Conservation (phyloP, 1,140 invertebrate species). For the Pteromalus puparum region DNA sequence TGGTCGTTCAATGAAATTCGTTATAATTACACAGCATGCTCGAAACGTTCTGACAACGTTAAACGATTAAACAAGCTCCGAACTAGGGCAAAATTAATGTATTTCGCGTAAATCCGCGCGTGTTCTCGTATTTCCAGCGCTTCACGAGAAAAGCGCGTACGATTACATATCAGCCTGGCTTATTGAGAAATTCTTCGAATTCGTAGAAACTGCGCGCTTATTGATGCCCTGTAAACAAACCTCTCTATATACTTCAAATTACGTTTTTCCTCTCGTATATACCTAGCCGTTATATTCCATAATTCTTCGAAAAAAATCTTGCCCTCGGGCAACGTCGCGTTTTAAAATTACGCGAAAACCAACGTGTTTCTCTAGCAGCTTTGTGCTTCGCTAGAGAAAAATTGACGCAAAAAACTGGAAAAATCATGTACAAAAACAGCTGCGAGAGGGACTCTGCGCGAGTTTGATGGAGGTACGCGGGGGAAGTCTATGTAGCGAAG, state of each 20-base stretch:
- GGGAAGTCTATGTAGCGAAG: slow-evolving; percentile 41
- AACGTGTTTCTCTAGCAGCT: not conserved
- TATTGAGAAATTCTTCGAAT: slow-evolving; percentile 16
- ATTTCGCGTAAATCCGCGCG: not conserved
- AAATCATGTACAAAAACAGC: not conserved
- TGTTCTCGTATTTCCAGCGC: not conserved
- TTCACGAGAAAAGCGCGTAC: not conserved
- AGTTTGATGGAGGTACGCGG: slow-evolving; percentile 42
- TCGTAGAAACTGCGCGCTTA: not conserved
- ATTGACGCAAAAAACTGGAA: not conserved
- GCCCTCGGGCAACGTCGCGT: no score
- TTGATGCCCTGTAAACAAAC: no score
- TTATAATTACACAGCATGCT: not conserved
- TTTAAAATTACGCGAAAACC: not conserved
- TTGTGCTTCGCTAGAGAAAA: slow-evolving; percentile 4
- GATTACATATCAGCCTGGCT: no score
- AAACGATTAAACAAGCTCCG: not conserved
- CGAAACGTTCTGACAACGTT: not conserved
- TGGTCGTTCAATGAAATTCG: not conserved
- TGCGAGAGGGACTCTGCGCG: not conserved
- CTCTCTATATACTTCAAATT: no score
- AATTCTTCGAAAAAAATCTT: no score
- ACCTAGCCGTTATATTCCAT: no score
- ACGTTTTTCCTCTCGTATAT: no score
- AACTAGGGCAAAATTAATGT: slow-evolving; percentile 32